These are phyloP conservation scores for Bufotes viridis DNA, from an alignment of 2,797 vertebrate genomes.

Conservation along the genomic window DNA sequence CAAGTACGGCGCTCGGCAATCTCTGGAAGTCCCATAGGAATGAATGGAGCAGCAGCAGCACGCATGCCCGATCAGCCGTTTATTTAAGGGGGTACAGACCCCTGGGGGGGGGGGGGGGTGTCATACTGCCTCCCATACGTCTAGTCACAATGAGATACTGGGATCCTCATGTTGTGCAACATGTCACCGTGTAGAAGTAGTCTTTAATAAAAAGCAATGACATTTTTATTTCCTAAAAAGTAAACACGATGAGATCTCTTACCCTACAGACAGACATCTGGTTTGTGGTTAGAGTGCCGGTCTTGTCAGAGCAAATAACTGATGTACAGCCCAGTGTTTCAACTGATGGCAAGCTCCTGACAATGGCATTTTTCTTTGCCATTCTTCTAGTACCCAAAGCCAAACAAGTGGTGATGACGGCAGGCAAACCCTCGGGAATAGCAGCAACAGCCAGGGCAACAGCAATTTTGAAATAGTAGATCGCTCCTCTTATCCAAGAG, in stretches of 20 bases:
- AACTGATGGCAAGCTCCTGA: slow-evolving; percentile 93
- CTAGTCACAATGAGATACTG: too few relatives aligned
- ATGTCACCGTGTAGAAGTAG: too few relatives aligned
- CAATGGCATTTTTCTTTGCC: slow-evolving; percentile 98
- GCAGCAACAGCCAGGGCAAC: slow-evolving; percentile 95
- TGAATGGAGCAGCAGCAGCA: too few relatives aligned
- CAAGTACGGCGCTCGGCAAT: too few relatives aligned
- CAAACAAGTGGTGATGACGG: slow-evolving; percentile 97
- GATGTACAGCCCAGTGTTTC: slow-evolving; percentile 97
- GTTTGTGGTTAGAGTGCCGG: slow-evolving; percentile 95
- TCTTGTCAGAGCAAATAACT: slow-evolving; percentile 98
- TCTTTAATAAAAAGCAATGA: too few relatives aligned
- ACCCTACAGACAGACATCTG: slow-evolving; percentile 99
- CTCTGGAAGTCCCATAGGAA: too few relatives aligned
- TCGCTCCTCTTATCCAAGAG: slow-evolving; percentile 96
- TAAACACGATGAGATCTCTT: slow-evolving; percentile 61
- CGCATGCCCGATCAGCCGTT: too few relatives aligned
- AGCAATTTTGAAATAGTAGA: slow-evolving; percentile 98
- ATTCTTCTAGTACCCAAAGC: slow-evolving; percentile 95
- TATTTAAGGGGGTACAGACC: too few relatives aligned
- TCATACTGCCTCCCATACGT: too few relatives aligned
- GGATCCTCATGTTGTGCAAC: too few relatives aligned
- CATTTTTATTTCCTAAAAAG: neutral
- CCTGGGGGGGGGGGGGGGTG: too few relatives aligned
- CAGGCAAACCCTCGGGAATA: slow-evolving; percentile 94